A percentile compares a stretch with the other conserved stretches of the same genome.
Evolutionary conservation across 1,140 invertebrate species (phyloP).

Genomic region (Euglossa dilemma): DNA sequence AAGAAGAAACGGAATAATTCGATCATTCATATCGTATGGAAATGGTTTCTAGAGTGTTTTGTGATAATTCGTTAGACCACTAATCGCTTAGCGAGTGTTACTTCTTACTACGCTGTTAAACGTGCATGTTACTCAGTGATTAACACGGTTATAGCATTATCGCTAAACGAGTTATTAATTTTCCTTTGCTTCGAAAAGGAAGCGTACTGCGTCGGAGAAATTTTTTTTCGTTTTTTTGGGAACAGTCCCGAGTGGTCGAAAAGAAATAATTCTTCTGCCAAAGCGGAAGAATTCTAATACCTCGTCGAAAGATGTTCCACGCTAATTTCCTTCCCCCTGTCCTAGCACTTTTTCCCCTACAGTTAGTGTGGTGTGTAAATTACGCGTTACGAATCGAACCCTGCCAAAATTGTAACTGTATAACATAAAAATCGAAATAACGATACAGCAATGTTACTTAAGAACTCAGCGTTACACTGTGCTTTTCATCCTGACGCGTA

Average conservation of each 20-base stretch:
- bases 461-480: not conserved
- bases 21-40: slow-evolving; percentile 63
- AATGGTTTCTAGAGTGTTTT: slow-evolving; percentile 56
- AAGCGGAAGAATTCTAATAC: not conserved
- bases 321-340: not conserved
- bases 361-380: not conserved
- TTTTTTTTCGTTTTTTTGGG: not conserved
- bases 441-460: not conserved
- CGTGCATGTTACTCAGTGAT: not conserved
- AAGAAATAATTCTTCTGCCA: not conserved
- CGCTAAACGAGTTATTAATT: not conserved
- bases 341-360: not conserved
- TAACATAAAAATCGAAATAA: not conserved
- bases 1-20: slow-evolving; percentile 54
- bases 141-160: not conserved
- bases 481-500: not conserved
- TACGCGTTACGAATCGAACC: not conserved
- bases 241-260: not conserved
- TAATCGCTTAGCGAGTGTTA: slow-evolving; percentile 28
- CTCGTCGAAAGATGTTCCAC: not conserved
- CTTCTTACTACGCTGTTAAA: not conserved
- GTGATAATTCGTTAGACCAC: slow-evolving; percentile 21
- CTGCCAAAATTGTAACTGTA: not conserved
- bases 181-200: not conserved
- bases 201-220: not conserved